Evolutionary conservation across 2,113 vertebrate species (phyloP), one percentile per base, ranked within the genome.

Genomic region (Hyla sarda): DNA sequence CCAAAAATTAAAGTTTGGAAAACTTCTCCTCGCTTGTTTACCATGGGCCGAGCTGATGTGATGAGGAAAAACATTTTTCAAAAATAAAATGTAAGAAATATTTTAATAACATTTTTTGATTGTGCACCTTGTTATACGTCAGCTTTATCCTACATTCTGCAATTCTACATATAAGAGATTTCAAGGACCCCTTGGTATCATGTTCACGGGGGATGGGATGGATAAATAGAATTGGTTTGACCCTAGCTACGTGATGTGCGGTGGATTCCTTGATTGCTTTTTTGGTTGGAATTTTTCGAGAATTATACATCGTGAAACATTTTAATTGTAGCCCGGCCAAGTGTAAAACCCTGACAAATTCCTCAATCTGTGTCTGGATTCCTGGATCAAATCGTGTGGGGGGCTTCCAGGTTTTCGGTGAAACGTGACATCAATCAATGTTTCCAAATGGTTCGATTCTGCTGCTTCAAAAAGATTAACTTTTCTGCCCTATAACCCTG

Each of bases 301-400:
- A 54, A 83, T 83, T 75, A 41, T 7, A 60, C 25, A 52, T 60
- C 52, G 3, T 75, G 48, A 75, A 75, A 74, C 14, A 37, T 71
- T 84, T 75, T 84, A 74, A 75, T 84, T 84, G 32, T 84, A 75
- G 71, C 45, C 28, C 2, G 71, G 69, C 82, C 71, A 72, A 84
- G 71, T 60, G 47, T 74, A 30, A 84, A 75, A n/a, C 23, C 71
- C 32, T 32, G 52, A 84, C 52, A 45, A 74, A 74, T 75, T 58
- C 34, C 52, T 30, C 52, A 41, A 45, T 75, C 52, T 75, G 37
- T 60, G 73, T 23, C 48, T 84, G 48, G 16, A 23, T 84, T 74
- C 30, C 32, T 25, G 54, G 56, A 47, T 13, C 30, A 21, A 62
- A 10, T 47, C 41, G 5, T 60, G 54, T 79, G 37, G 52, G 12